phyloP scores from a whole-genome alignment of 2,797 vertebrate species.

The Mallotus villosus region DNA sequence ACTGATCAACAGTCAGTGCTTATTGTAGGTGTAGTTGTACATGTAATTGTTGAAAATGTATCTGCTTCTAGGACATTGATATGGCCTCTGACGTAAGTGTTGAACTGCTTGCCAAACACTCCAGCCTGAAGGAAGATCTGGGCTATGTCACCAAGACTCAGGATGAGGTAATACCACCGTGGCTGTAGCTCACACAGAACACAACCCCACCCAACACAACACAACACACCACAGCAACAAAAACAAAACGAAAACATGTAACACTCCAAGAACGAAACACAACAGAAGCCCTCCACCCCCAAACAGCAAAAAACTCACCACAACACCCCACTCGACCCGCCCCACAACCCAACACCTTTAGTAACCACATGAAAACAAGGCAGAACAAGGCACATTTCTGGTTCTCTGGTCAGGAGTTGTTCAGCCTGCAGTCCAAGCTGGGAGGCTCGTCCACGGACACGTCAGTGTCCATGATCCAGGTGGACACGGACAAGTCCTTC shows the following conservation, averaged over 20 bases:
- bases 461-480: conserved; percentile 67
- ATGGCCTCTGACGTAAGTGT: conserved; percentile 54
- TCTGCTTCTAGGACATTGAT: conserved; percentile 57
- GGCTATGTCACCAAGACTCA: conserved; percentile 62
- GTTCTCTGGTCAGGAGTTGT: conserved; percentile 52
- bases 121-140: conserved; percentile 54
- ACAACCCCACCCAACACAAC: background rate
- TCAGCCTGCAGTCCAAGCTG: conserved; percentile 57
- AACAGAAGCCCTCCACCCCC: too few species aligned
- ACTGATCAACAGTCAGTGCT: too few species aligned
- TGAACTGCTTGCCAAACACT: conserved; percentile 57
- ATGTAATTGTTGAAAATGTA: background rate
- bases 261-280: background rate
- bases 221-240: background rate
- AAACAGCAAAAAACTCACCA: background rate
- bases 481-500: conserved; percentile 65
- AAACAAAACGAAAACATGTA: background rate
- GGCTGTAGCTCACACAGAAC: background rate
- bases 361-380: background rate
- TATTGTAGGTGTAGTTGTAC: too few species aligned
- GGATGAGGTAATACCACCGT: conserved; percentile 51
- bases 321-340: background rate
- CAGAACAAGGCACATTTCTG: background rate
- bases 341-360: background rate
- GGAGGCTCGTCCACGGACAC: conserved; percentile 56